Evolutionary conservation across 2,797 vertebrate genomes (phyloP).

Genomic region (Acrossocheilus wenchowensis): DNA sequence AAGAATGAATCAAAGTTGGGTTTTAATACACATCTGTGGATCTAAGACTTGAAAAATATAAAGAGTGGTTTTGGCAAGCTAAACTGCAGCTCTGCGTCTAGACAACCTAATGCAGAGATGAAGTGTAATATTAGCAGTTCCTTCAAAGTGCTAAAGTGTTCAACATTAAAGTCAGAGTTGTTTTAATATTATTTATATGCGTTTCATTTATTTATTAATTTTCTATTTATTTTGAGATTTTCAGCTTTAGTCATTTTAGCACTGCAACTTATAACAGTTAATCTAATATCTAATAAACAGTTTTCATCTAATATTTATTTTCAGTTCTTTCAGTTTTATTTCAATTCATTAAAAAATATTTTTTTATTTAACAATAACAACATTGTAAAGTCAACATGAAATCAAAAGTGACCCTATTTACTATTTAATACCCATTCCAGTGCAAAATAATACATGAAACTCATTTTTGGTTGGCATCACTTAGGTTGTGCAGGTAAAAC

Average conservation of each 20-base stretch:
- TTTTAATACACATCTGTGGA: conserved; percentile 19
- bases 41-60: conserved; percentile 3
- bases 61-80: background rate
- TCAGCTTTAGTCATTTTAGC: background rate
- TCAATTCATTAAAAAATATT: background rate
- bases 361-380: too few relatives aligned
- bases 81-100: background rate
- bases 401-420: background rate
- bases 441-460: background rate
- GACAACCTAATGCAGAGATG: background rate
- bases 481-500: background rate
- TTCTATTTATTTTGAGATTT: background rate
- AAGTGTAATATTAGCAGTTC: background rate
- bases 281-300: too few relatives aligned
- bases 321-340: background rate
- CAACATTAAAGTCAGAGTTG: background rate
- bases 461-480: background rate
- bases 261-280: too few relatives aligned
- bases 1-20: conserved; percentile 22
- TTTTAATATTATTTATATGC: background rate
- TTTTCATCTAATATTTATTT: background rate
- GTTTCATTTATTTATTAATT: background rate
- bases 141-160: background rate
- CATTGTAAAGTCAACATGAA: background rate
- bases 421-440: background rate